These are phyloP conservation scores for Gastrophryne carolinensis DNA, from an alignment of 2,797 vertebrate genomes.

Conservation along the genomic window DNA sequence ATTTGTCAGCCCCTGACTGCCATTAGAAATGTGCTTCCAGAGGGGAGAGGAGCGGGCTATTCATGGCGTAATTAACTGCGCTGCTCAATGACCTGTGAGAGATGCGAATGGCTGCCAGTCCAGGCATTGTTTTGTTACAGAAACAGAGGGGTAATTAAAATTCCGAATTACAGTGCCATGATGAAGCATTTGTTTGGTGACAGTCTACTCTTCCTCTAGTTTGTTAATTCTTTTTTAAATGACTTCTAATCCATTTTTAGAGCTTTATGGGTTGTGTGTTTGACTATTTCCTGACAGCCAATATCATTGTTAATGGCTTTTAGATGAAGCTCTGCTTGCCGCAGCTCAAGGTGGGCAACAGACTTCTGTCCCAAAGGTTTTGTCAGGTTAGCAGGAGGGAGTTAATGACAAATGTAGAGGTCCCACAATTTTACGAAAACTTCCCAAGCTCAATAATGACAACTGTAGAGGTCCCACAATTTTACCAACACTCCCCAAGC, in stretches of 20 bases:
- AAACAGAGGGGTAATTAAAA: slow-evolving; percentile 84
- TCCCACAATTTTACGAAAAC: no score
- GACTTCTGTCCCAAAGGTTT: no score
- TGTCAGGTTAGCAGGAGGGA: no score
- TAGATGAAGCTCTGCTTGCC: slow-evolving; percentile 59
- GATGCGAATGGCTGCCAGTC: slow-evolving; percentile 84
- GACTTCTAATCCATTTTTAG: slow-evolving; percentile 82
- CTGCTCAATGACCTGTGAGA: slow-evolving; percentile 88
- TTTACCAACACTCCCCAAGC: no score
- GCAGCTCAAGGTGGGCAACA: slow-evolving; percentile 71
- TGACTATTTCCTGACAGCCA: slow-evolving; percentile 80
- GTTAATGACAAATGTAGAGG: no score
- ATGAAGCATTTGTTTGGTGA: slow-evolving; percentile 85
- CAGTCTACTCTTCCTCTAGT: slow-evolving; percentile 83
- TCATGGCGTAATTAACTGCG: slow-evolving; percentile 88
- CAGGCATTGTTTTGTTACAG: slow-evolving; percentile 86
- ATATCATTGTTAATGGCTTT: slow-evolving; percentile 73
- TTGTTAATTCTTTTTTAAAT: slow-evolving; percentile 83
- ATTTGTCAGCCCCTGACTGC: slow-evolving; percentile 88
- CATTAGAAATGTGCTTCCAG: slow-evolving; percentile 84
- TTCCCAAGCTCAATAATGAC: no score
- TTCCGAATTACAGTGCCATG: slow-evolving; percentile 81
- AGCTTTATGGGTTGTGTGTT: slow-evolving; percentile 76
- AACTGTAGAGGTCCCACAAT: no score
- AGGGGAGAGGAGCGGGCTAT: slow-evolving; percentile 83